These are phyloP conservation scores for Subanguina moxae DNA, from an alignment of 1,140 invertebrate genomes.

Conservation along the genomic window DNA sequence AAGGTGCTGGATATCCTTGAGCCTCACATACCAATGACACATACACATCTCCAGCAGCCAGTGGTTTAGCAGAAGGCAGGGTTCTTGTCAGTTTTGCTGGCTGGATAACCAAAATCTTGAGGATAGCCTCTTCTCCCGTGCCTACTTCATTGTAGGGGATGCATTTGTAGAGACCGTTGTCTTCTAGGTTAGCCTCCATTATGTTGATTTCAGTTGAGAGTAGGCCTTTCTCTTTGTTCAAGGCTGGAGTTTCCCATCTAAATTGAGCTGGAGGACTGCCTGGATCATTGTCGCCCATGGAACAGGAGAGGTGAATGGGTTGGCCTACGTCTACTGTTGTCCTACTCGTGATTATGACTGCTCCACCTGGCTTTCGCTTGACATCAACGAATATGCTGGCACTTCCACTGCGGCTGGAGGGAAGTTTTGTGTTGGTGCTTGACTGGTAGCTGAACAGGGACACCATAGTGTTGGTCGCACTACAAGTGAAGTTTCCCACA, in stretches of 20 bases:
- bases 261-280: constrained; percentile 40
- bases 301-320: constrained; percentile 22
- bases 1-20: constrained; percentile 38
- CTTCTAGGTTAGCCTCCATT: constrained; percentile 22
- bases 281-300: constrained; percentile 26
- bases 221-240: background rate
- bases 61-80: constrained; percentile 6
- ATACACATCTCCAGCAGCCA: constrained; percentile 27
- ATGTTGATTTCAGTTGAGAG: no score
- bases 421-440: background rate
- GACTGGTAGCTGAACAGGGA: constrained; percentile 11
- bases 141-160: constrained; percentile 38
- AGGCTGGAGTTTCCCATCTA: constrained; percentile 31
- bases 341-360: constrained; percentile 20
- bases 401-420: background rate
- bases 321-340: constrained; percentile 31
- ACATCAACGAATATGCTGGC: constrained; percentile 33
- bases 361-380: constrained; percentile 28
- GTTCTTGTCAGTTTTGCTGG: constrained; percentile 24
- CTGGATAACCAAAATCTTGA: constrained; percentile 32
- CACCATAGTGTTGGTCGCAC: constrained; percentile 28
- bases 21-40: constrained; percentile 38
- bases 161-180: constrained; percentile 44
- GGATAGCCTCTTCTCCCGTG: constrained; percentile 30
- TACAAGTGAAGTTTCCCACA: constrained; percentile 41